Evolutionary conservation across 2,797 vertebrate genomes (phyloP).

Genomic region (Sebastes paucispinis): DNA sequence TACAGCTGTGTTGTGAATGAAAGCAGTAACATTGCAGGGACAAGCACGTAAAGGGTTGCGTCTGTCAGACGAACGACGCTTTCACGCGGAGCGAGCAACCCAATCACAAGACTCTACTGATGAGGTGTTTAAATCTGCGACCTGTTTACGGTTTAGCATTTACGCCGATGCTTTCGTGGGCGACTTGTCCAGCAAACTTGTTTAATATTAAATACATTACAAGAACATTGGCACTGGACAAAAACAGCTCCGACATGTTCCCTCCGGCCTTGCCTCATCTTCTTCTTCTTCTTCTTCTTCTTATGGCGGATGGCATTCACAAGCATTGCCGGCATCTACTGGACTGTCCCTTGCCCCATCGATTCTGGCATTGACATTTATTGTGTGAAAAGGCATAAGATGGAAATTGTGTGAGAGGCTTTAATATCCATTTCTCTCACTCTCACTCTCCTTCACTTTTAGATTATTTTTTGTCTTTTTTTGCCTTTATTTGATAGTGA

Average conservation of each 20-base stretch:
- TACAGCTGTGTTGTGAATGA: too few relatives aligned
- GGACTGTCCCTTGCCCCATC: background rate
- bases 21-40: background rate
- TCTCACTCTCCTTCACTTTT: background rate
- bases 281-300: background rate
- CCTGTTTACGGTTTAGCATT: background rate
- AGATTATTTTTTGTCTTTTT: too few relatives aligned
- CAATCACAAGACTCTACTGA: background rate
- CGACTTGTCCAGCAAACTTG: background rate
- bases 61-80: background rate
- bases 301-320: background rate
- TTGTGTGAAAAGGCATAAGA: background rate
- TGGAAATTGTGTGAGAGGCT: background rate
- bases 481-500: too few relatives aligned
- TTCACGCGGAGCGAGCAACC: background rate
- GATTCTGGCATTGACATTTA: background rate
- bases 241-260: background rate
- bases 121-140: background rate
- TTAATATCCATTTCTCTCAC: slow-evolving; percentile 13
- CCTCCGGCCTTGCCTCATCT: background rate
- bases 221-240: background rate
- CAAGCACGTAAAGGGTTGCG: background rate
- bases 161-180: background rate
- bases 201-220: background rate
- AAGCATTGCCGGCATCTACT: background rate